These are phyloP conservation scores for Cheirogaleus medius DNA, from an alignment of 2,113 vertebrate species.

Conservation along the genomic window DNA sequence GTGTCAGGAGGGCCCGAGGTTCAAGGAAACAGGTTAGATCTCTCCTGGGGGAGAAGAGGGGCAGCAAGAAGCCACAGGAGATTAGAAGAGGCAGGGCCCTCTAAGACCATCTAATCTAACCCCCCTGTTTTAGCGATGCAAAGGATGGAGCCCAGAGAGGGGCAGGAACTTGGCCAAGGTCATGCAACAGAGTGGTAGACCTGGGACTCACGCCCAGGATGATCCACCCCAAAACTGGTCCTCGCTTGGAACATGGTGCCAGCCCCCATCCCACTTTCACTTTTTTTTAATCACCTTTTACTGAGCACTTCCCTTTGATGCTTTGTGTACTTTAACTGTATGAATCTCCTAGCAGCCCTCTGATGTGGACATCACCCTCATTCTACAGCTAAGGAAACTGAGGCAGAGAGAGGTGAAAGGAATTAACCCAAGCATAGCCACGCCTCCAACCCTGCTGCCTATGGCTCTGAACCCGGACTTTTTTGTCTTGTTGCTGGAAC, in stretches of 20 bases:
- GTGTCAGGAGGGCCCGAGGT: not conserved
- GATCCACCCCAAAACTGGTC: not conserved
- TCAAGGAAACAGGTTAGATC: not conserved
- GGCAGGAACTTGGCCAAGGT: not conserved
- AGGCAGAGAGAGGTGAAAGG: not conserved
- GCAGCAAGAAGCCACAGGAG: not conserved
- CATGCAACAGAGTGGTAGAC: not conserved
- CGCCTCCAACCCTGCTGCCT: not conserved
- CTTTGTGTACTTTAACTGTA: not conserved
- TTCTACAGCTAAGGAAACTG: not conserved
- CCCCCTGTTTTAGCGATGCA: not conserved
- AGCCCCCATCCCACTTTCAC: not conserved
- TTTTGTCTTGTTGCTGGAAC: not conserved
- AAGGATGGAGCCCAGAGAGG: not conserved
- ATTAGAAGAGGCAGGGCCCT: not conserved
- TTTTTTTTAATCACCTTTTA: not conserved
- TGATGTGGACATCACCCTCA: not conserved
- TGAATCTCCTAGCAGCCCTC: not conserved
- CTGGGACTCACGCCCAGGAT: not conserved
- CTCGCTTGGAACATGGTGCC: not conserved
- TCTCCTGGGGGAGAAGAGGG: not conserved
- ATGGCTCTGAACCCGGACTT: not conserved
- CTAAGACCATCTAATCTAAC: not conserved
- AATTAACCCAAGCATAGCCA: not conserved
- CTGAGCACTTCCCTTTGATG: not conserved